A percentile compares a stretch with the other conserved stretches of the same genome.
Conservation (phyloP, 2,113 vertebrate genomes). For the Rhinichthys klamathensis region DNA sequence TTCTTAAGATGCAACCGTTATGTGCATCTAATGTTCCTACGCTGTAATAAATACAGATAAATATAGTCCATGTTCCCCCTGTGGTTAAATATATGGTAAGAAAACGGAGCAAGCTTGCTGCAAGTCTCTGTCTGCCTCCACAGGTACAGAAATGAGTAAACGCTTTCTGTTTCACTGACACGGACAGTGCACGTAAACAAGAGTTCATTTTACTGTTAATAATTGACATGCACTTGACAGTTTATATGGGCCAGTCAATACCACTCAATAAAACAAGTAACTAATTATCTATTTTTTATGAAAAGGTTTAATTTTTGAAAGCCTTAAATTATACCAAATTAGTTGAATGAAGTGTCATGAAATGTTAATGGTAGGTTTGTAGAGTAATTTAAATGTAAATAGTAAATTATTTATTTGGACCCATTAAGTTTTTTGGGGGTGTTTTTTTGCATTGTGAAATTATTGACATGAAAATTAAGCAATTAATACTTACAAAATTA, state of each 20-base stretch:
- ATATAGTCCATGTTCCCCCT: neutral
- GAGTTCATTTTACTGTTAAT: neutral
- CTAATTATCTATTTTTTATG: neutral
- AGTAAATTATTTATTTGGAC: neutral
- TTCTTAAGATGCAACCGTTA: constrained; percentile 22
- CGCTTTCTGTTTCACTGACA: constrained; percentile 15
- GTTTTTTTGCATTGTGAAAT: neutral
- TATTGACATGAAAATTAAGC: neutral
- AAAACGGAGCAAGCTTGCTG: neutral
- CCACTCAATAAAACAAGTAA: neutral
- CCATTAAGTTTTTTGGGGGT: neutral
- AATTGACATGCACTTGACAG: neutral
- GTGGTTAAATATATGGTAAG: constrained; percentile 18
- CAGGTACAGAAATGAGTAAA: constrained; percentile 52
- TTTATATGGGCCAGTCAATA: neutral
- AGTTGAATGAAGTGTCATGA: neutral
- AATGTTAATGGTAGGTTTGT: neutral
- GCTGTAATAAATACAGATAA: neutral
- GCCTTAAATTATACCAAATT: neutral
- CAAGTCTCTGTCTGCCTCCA: neutral
- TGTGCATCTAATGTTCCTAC: constrained; percentile 13
- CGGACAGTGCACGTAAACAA: neutral
- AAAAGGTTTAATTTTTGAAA: neutral
- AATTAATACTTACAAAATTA: neutral
- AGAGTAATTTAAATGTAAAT: neutral